These are phyloP conservation scores for Pycnonotus jocosus DNA, from an alignment of 2,113 vertebrate species.

Conservation along the genomic window DNA sequence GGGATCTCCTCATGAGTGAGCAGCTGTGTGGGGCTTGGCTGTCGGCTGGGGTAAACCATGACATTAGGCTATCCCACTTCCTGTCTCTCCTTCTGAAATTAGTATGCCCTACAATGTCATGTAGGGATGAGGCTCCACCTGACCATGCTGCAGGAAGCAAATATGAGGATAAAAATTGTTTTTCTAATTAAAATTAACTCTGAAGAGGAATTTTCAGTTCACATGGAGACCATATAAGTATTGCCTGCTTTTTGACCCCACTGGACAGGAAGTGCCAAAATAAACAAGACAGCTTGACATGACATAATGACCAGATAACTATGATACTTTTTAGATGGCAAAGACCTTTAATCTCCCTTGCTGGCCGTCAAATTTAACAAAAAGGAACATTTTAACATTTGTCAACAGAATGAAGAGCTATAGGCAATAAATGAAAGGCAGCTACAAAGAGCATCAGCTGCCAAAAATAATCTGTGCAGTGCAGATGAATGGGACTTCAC, in stretches of 20 bases:
- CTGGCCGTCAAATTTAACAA: neutral
- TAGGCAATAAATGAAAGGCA: neutral
- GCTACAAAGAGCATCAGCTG: neutral
- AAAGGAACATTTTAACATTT: neutral
- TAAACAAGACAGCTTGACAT: neutral
- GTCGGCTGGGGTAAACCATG: neutral
- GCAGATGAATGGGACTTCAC: neutral
- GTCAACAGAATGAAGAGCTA: neutral
- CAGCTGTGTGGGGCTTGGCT: neutral
- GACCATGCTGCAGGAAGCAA: neutral
- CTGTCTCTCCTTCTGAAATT: neutral
- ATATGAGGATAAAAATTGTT: neutral
- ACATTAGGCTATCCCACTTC: neutral
- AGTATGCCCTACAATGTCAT: neutral
- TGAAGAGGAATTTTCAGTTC: neutral
- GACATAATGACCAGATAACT: neutral
- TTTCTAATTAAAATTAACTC: neutral
- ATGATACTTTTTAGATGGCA: neutral
- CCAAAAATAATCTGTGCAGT: neutral
- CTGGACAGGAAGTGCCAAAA: neutral
- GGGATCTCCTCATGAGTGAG: fast-evolving
- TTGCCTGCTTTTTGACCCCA: neutral
- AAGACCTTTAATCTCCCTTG: neutral
- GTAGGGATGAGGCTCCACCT: neutral
- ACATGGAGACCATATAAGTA: neutral